A percentile compares a stretch with the other conserved stretches of the same genome.
These are phyloP conservation scores for Brachionus sp. DNA, from an alignment of 1,140 invertebrate genomes.

Conservation along the genomic window DNA sequence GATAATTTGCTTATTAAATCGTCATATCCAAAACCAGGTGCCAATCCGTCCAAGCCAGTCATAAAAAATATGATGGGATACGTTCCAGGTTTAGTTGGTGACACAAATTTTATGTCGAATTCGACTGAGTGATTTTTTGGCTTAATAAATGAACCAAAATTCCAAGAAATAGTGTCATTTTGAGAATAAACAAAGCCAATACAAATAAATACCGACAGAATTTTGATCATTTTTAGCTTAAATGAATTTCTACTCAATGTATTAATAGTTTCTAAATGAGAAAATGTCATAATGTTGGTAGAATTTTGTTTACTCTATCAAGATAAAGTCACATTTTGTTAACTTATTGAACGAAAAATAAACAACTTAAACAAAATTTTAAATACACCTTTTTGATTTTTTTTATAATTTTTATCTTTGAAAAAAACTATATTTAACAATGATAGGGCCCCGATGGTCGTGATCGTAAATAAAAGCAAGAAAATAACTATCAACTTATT, in stretches of 20 bases:
- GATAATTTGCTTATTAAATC: neutral
- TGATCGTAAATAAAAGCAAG: no score
- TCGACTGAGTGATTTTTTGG: slow-evolving; percentile 32
- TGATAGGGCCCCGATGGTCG: no score
- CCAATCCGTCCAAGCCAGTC: slow-evolving; percentile 18
- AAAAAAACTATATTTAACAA: no score
- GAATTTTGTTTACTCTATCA: neutral
- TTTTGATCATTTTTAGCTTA: neutral
- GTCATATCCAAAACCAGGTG: neutral
- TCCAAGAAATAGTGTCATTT: slow-evolving; percentile 3
- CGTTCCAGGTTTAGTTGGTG: neutral
- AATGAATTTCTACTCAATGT: neutral
- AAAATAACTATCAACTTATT: no score
- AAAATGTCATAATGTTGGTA: neutral
- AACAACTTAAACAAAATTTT: no score
- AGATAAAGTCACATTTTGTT: neutral
- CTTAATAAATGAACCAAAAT: slow-evolving; percentile 31
- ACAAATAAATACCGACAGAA: neutral
- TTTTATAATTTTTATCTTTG: no score
- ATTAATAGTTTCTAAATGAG: neutral
- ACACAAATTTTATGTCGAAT: slow-evolving; percentile 16
- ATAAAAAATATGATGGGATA: slow-evolving; percentile 35
- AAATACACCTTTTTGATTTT: no score
- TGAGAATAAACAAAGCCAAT: neutral
- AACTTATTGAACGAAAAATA: neutral